Conservation (phyloP, 2,888 invertebrate species). For the Folsomia manolachei region DNA sequence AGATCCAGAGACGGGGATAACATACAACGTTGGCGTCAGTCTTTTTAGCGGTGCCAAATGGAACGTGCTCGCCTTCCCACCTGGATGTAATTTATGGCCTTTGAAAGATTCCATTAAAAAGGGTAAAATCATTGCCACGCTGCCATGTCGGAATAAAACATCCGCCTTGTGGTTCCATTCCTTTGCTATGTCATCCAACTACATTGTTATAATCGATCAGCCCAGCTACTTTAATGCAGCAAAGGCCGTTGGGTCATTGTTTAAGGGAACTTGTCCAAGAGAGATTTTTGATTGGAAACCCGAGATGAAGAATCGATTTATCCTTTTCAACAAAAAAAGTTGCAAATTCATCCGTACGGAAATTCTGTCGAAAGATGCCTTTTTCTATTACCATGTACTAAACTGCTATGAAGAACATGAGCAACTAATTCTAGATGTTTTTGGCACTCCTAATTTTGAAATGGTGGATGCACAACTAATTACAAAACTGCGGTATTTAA, state of each 20-base stretch:
- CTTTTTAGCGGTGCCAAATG: neutral
- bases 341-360: neutral
- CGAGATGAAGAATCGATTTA: conserved; percentile 12
- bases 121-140: neutral
- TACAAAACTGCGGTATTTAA: neutral
- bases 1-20: conserved; percentile 2
- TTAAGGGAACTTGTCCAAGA: conserved; percentile 9
- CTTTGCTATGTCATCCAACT: conserved; percentile 13
- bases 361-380: neutral
- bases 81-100: neutral
- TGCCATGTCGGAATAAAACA: conserved; percentile 5
- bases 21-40: conserved; percentile 14
- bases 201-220: conserved; percentile 4
- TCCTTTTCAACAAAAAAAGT: conserved; percentile 6
- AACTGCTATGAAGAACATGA: neutral
- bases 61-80: conserved; percentile 12
- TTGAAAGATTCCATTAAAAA: neutral
- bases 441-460: neutral
- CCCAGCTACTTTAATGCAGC: conserved; percentile 13
- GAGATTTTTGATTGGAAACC: conserved; percentile 13
- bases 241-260: neutral
- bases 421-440: neutral
- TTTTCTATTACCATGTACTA: neutral
- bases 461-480: neutral
- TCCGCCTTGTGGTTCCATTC: conserved; percentile 10